Conservation (phyloP, 2,113 vertebrate species). For the Pogonocichla stellata region DNA sequence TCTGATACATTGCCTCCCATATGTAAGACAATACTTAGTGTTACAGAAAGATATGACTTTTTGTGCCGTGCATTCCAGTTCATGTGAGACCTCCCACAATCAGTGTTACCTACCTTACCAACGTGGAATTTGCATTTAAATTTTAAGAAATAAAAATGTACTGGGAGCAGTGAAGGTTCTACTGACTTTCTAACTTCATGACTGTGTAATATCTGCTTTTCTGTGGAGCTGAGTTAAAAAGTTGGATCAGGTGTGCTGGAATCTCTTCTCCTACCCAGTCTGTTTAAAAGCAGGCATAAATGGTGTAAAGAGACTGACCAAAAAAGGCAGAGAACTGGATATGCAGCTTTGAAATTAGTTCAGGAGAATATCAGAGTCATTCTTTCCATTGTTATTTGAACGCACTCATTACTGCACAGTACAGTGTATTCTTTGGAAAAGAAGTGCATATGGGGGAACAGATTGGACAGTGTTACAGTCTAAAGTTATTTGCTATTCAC, state of each 20-base stretch:
- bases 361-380: slow-evolving; percentile 35
- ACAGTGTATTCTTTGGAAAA: slow-evolving; percentile 63
- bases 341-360: slow-evolving; percentile 15
- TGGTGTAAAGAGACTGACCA: slow-evolving; percentile 27
- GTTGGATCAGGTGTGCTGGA: slow-evolving; percentile 13
- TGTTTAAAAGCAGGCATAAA: slow-evolving; percentile 47
- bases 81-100: not conserved
- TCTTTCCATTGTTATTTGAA: slow-evolving; percentile 66
- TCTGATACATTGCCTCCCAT: not conserved
- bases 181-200: not conserved
- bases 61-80: not conserved
- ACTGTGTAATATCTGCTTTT: not conserved
- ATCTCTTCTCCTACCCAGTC: not conserved
- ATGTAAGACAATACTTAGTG: not conserved
- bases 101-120: not conserved
- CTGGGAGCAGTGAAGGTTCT: not conserved
- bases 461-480: slow-evolving; percentile 32
- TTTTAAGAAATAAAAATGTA: not conserved
- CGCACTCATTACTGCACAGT: slow-evolving; percentile 7
- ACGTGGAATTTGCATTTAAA: not conserved
- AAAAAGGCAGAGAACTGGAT: slow-evolving; percentile 62
- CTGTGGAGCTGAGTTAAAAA: not conserved
- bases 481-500: slow-evolving; percentile 39
- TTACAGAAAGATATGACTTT: not conserved
- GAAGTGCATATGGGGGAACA: slow-evolving; percentile 21